These are phyloP conservation scores for Trichoplusia ni DNA, from an alignment of 1,140 invertebrate species.

Conservation along the genomic window DNA sequence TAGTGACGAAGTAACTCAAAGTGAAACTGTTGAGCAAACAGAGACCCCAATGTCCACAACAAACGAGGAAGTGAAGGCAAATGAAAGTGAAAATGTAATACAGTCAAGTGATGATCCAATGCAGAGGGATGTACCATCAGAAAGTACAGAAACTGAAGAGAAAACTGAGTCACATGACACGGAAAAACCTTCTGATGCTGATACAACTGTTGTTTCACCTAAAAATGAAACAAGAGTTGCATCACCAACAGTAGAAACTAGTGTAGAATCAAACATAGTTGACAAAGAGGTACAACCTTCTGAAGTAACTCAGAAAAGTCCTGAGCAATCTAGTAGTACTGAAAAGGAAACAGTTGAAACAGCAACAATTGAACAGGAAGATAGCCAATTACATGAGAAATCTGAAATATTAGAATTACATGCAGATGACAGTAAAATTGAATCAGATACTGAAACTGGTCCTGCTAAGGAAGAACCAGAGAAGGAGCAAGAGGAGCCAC, in stretches of 20 bases:
- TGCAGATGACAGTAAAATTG: conserved; percentile 65
- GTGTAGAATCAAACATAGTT: conserved; percentile 3
- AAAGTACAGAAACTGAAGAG: conserved; percentile 12
- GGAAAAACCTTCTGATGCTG: conserved; percentile 60
- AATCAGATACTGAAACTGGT: conserved; percentile 55
- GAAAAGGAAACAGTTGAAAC: conserved; percentile 34
- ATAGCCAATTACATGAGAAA: conserved; percentile 60
- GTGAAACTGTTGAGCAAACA: conserved; percentile 30
- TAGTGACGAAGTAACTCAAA: conserved; percentile 40
- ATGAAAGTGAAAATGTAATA: conserved; percentile 21
- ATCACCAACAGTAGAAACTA: conserved; percentile 1
- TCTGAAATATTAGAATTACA: conserved; percentile 72
- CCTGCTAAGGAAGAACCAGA: conserved; percentile 38
- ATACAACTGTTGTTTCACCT: conserved; percentile 67
- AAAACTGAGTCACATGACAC: conserved; percentile 25
- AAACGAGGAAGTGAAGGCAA: conserved; percentile 53
- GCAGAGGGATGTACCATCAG: conserved; percentile 1
- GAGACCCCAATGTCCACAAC: conserved; percentile 65
- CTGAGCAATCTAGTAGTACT: background rate
- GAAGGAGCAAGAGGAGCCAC: conserved; percentile 40
- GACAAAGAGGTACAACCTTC: conserved; percentile 18
- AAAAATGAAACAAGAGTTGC: conserved; percentile 42
- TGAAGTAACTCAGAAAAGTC: conserved; percentile 13
- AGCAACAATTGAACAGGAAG: too few relatives aligned
- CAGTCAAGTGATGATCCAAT: conserved; percentile 12